Evolutionary conservation across 2,113 vertebrate genomes (phyloP), one percentile per base, ranked within the genome.

Genomic region (Prunella himalayana): DNA sequence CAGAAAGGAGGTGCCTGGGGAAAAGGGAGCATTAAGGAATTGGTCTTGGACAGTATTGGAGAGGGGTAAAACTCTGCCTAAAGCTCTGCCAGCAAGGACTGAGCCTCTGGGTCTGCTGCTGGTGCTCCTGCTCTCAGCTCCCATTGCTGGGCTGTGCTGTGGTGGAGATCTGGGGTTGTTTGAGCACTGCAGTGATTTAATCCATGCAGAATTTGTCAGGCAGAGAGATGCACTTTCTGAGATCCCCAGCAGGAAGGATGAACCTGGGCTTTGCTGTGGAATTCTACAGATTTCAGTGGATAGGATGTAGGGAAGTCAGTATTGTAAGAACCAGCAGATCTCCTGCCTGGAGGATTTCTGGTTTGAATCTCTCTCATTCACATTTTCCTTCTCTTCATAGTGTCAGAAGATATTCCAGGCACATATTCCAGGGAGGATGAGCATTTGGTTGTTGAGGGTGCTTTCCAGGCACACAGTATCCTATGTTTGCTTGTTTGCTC

Each of bases 391-490:
- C 80, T 56, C 51, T 88, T 86, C 54, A 22, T n/a, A 15, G 28
- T 44, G 59, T 80, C 59, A 88, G 76, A 73, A 77, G 90, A 81
- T 44, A 81, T 92, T 92, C 56, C 72, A 95, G 63, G 59, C 88
- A 78, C 42, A 70, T n/a, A n/a, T n/a, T n/a, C n/a, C n/a, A n/a
- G n/a, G n/a, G n/a, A n/a, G n/a, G n/a, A n/a, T n/a, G n/a, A n/a
- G n/a, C n/a, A n/a, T n/a, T n/a, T n/a, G n/a, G n/a, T n/a, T n/a
- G n/a, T n/a, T n/a, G n/a, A n/a, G n/a, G n/a, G n/a, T n/a, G n/a
- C n/a, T n/a, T 92, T 92, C 56, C 72, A 95, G 63, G 59, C 88
- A 78, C 42, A 70, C 1, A 47, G 47, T 6, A 80, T 37, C 56
- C 76, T 69, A 12, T 86, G 10, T 86, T 65, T 92, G 47, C 68